Evolutionary conservation across 2,113 vertebrate genomes (phyloP).

Genomic region (Nicator chloris): DNA sequence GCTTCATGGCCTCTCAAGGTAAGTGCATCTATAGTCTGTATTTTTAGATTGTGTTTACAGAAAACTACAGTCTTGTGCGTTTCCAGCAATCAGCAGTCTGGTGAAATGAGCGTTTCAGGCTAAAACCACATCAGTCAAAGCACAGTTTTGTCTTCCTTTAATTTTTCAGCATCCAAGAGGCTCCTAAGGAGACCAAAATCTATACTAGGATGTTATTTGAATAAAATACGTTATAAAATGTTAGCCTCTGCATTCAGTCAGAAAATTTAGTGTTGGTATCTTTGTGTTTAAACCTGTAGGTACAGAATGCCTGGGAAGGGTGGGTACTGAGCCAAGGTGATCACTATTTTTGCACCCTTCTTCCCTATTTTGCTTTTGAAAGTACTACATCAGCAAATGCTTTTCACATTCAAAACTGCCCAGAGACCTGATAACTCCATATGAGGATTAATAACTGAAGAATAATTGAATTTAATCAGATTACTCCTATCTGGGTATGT

Average conservation of each 20-base stretch:
- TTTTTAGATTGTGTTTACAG: slow-evolving; percentile 43
- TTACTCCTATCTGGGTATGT: neutral
- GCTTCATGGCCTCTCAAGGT: slow-evolving; percentile 80
- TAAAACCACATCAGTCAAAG: slow-evolving; percentile 18
- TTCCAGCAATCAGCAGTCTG: slow-evolving; percentile 32
- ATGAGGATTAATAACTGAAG: neutral
- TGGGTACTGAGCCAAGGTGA: neutral
- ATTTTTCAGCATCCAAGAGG: slow-evolving; percentile 1
- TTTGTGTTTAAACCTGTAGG: neutral
- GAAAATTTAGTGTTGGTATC: neutral
- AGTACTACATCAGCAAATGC: neutral
- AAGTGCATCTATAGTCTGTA: slow-evolving; percentile 60
- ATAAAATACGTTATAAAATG: neutral
- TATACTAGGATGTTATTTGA: slow-evolving; percentile 12
- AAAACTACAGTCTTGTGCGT: neutral
- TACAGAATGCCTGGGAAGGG: neutral
- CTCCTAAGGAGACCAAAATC: slow-evolving; percentile 37
- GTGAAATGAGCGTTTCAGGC: slow-evolving; percentile 37
- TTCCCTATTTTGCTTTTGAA: neutral
- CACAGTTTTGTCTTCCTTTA: slow-evolving; percentile 2
- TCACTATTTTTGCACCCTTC: neutral
- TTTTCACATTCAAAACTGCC: neutral
- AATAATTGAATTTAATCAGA: neutral
- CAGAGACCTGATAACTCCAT: neutral
- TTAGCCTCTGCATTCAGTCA: neutral